Evolutionary conservation across 2,113 vertebrate genomes (phyloP).

Genomic region (Trogon melanurus): DNA sequence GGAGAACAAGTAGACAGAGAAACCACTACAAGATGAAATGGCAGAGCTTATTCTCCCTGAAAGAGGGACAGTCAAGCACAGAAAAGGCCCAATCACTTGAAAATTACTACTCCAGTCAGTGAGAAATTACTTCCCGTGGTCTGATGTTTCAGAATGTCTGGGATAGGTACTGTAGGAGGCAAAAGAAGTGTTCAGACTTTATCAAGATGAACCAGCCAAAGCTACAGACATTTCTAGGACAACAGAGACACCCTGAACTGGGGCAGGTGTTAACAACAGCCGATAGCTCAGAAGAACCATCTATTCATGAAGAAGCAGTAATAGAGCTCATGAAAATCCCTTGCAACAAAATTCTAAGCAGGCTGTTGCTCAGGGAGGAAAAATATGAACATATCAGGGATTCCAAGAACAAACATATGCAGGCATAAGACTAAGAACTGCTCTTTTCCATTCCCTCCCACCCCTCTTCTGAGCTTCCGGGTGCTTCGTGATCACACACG

Average conservation of each 20-base stretch:
- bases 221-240: neutral
- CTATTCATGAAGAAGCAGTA: neutral
- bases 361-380: neutral
- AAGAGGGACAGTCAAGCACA: neutral
- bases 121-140: neutral
- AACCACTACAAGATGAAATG: neutral
- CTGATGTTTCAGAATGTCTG: neutral
- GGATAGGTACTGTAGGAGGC: neutral
- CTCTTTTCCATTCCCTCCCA: conserved; percentile 9
- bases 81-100: neutral
- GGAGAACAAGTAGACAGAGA: neutral
- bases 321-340: neutral
- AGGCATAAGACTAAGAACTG: neutral
- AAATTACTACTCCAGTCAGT: neutral
- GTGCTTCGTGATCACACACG: neutral
- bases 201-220: neutral
- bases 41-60: neutral
- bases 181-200: neutral
- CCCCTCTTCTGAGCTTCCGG: neutral
- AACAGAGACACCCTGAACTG: neutral
- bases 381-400: neutral
- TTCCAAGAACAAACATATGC: neutral
- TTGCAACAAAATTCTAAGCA: neutral
- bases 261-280: neutral
- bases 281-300: neutral